A percentile compares a stretch with the other conserved stretches of the same genome.
Conservation (phyloP, 1,140 invertebrate genomes). For the Brachionus asplanchnoidis region DNA sequence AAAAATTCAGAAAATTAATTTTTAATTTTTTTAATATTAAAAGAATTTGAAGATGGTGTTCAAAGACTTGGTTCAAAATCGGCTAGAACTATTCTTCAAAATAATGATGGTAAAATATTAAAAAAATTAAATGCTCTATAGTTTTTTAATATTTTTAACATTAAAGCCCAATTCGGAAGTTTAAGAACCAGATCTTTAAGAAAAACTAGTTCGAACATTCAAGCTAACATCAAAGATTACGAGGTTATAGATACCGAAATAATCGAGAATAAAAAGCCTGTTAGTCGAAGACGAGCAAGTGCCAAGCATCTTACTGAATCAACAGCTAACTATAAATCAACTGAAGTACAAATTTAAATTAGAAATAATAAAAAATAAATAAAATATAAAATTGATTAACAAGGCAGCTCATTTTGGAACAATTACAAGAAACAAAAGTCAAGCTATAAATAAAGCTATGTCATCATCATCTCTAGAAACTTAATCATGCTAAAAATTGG, state of each 20-base stretch:
- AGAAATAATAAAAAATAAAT: not conserved
- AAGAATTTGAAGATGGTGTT: not conserved
- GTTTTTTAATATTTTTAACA: not conserved
- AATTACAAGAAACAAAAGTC: conserved; percentile 6
- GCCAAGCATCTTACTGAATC: not conserved
- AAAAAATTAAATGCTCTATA: not conserved
- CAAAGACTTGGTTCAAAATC: not conserved
- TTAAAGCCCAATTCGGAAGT: not conserved
- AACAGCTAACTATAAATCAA: conserved; percentile 22
- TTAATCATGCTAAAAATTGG: not conserved
- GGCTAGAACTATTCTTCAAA: not conserved
- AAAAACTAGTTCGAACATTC: not conserved
- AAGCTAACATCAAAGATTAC: conserved; percentile 20
- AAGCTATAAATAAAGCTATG: not conserved
- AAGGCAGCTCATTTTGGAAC: conserved; percentile 33
- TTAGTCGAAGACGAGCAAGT: not conserved
- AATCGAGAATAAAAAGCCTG: not conserved
- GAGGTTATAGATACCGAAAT: not conserved
- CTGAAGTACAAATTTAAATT: conserved; percentile 20
- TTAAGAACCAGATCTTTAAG: not conserved
- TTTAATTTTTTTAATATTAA: no score
- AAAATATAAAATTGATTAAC: not conserved
- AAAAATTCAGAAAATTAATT: not conserved
- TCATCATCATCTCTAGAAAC: not conserved
- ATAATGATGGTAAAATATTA: not conserved